Conservation (phyloP, 1,140 invertebrate genomes). For the Drosophila sp. region DNA sequence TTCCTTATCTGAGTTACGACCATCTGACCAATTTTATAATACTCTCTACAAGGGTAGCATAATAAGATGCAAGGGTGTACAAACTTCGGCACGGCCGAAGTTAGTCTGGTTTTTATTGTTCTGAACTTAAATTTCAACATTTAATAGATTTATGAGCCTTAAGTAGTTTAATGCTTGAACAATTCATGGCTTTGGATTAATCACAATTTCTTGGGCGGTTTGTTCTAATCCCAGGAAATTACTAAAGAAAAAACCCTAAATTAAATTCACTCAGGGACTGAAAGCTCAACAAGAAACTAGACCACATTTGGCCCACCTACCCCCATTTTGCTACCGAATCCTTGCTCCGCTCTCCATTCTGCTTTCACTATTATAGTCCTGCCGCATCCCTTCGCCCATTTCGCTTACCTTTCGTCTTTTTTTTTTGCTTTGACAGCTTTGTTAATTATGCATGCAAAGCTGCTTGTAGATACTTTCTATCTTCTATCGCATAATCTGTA, state of each 20-base stretch:
- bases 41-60: no score
- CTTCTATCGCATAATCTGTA: constrained; percentile 2
- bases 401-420: background rate
- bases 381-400: background rate
- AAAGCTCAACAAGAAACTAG: constrained; percentile 27
- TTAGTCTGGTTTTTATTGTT: background rate
- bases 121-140: background rate
- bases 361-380: no score
- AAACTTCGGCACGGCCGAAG: no score
- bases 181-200: background rate
- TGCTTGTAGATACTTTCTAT: constrained; percentile 42
- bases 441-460: constrained; percentile 61
- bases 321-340: background rate
- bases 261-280: background rate
- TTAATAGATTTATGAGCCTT: background rate
- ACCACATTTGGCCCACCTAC: constrained; percentile 31
- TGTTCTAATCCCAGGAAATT: constrained; percentile 28
- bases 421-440: constrained; percentile 2
- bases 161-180: background rate
- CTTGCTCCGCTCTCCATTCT: background rate
- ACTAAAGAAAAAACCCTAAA: constrained; percentile 6
- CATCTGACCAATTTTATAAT: no score
- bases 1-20: no score
- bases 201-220: background rate
- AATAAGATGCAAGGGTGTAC: no score